phyloP scores from a whole-genome alignment of 2,888 invertebrate genomes.

The Lochmaea crataegi region DNA sequence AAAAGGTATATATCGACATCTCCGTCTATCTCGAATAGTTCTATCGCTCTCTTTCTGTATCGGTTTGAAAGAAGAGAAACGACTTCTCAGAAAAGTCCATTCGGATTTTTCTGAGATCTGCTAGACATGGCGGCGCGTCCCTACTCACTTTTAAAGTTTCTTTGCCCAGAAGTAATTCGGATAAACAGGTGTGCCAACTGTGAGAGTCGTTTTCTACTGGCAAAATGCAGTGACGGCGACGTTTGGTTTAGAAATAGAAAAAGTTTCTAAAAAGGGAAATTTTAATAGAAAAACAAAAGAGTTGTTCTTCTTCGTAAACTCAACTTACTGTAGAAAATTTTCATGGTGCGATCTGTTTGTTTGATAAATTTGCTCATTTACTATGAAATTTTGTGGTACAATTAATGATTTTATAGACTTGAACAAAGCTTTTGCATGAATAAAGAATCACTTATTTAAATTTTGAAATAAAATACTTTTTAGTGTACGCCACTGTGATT shows the following conservation, averaged over 20 bases:
- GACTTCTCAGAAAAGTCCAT: constrained; percentile 56
- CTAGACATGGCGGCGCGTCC: constrained; percentile 55
- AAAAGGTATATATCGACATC: constrained; percentile 11
- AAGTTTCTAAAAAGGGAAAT: too few relatives aligned
- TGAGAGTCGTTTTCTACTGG: constrained; percentile 4
- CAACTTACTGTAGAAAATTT: too few relatives aligned
- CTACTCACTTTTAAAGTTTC: constrained; percentile 45
- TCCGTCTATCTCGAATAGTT: background rate
- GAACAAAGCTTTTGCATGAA: too few relatives aligned
- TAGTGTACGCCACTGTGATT: constrained; percentile 24
- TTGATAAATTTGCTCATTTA: too few relatives aligned
- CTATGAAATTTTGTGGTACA: too few relatives aligned
- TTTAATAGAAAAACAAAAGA: too few relatives aligned
- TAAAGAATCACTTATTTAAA: too few relatives aligned
- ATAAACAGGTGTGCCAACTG: constrained; percentile 43
- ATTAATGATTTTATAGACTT: too few relatives aligned
- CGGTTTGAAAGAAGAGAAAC: constrained; percentile 16
- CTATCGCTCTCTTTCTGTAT: background rate
- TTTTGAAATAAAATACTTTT: too few relatives aligned
- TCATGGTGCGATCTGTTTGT: too few relatives aligned
- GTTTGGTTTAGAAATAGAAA: background rate
- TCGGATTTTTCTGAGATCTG: constrained; percentile 55
- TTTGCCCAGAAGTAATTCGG: constrained; percentile 43
- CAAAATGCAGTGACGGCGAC: background rate
- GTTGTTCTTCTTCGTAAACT: too few relatives aligned